phyloP scores from a whole-genome alignment of 2,113 vertebrate species.

The Lagenorhynchus albirostris region DNA sequence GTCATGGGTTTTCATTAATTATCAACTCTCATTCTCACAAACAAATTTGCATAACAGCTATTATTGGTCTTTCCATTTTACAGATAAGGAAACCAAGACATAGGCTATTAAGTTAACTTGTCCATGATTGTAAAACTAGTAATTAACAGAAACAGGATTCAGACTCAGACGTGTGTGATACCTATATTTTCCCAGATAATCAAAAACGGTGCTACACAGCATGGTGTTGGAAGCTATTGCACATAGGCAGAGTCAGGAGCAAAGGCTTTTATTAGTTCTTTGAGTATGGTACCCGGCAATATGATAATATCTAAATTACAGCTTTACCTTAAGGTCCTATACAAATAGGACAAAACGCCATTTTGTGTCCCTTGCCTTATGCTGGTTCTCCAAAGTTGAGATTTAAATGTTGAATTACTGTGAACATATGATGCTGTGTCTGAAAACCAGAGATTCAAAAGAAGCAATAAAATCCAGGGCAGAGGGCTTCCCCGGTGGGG shows the following conservation, averaged over 20 bases:
- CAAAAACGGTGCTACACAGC: neutral
- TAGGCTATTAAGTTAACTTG: neutral
- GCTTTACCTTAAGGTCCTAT: neutral
- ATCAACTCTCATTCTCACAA: neutral
- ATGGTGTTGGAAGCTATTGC: fast-evolving
- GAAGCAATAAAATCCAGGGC: fast-evolving
- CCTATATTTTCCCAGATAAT: neutral
- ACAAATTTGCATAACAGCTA: neutral
- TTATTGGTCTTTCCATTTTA: neutral
- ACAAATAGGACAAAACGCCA: neutral
- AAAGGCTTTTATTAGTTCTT: neutral
- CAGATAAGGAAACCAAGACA: neutral
- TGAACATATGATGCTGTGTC: neutral
- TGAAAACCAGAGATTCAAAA: neutral
- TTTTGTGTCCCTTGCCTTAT: neutral
- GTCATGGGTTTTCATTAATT: neutral
- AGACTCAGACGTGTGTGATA: neutral
- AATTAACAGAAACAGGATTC: neutral
- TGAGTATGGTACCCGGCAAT: neutral
- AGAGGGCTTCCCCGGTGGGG: neutral
- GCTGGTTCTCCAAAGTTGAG: neutral
- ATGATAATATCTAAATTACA: neutral
- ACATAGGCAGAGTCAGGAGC: neutral
- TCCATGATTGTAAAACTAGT: neutral
- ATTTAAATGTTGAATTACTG: neutral